Base-by-base conservation (phyloP, 2,888 invertebrate species). In the Stenoptilia bipunctidactyla region DNA sequence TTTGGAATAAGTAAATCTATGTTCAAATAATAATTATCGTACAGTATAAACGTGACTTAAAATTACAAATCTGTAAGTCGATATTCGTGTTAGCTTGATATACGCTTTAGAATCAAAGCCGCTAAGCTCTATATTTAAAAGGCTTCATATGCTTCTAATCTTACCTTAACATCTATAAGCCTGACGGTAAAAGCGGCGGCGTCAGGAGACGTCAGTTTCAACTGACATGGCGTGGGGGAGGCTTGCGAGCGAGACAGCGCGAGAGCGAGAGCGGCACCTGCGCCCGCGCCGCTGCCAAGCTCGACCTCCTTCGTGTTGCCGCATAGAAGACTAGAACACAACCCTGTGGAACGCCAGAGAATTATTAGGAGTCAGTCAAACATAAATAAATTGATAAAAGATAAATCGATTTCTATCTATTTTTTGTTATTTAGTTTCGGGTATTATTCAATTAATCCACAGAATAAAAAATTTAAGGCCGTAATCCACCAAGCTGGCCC, bases 141-240 rank as follows among this genome's bases (percentile, higher is more conserved):
- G n/a, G n/a, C n/a, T n/a, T n/a, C n/a, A n/a, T n/a, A n/a, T n/a
- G n/a, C n/a, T n/a, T 20, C 20, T 8, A 20, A 20, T 38, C 52
- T 41, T 45, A 83, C 83, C 82, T 82, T 82, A 49, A 83, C 83
- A 51, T 83, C 82, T 46, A 83, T 83, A 40, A 83, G 77, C 37
- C 82, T 56, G 38, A 82, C 61, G 10, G 77, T 71, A 42, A 83
- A 76, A 12, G 79, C 80, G 1, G 80, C 67, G 10, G 82, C 80
- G 30, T 82, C 79, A 13, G 80, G 76, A 5, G 79, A 77, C 0
- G 61, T 65, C 39, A 83, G 61, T n/a, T 66, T 63, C 20, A 83
- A 67, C 52, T 72, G 65, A 52, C 83, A 83, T 15, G 74, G 61
- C 9, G 65, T 48, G 37, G 50, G 53, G 1, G 65, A 49, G 1